phyloP scores from a whole-genome alignment of 2,888 invertebrate species.

The Heteropelma amictum region DNA sequence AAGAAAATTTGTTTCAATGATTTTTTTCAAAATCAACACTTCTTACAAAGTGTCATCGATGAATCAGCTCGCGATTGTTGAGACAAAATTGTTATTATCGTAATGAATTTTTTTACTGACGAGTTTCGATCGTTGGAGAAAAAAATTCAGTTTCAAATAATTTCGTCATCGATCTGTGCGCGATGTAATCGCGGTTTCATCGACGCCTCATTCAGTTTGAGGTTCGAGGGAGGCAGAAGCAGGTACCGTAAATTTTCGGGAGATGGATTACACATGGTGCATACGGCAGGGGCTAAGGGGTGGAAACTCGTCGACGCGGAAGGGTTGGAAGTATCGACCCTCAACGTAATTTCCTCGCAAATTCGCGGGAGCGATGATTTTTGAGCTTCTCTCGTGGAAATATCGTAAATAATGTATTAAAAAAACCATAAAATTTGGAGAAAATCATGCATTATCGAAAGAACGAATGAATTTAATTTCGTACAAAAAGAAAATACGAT shows the following conservation, averaged over 20 bases:
- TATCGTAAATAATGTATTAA: slow-evolving; percentile 1
- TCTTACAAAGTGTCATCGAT: no score
- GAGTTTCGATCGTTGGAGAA: background rate
- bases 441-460: no score
- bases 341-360: slow-evolving; percentile 43
- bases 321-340: slow-evolving; percentile 28
- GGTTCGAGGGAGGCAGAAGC: slow-evolving; percentile 16
- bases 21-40: no score
- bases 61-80: no score
- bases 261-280: no score
- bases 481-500: no score
- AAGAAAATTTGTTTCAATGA: no score
- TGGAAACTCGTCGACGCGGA: slow-evolving; percentile 13
- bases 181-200: slow-evolving; percentile 26
- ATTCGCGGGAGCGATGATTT: slow-evolving; percentile 8
- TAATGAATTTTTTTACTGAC: background rate
- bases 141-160: background rate
- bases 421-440: background rate
- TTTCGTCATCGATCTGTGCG: slow-evolving; percentile 1
- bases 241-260: slow-evolving; percentile 32
- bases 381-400: background rate
- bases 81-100: background rate
- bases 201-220: slow-evolving; percentile 33
- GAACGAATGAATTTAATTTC: no score
- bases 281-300: slow-evolving; percentile 5